phyloP scores from a whole-genome alignment of 2,797 vertebrate genomes.

The Sebastes trivittatus region DNA sequence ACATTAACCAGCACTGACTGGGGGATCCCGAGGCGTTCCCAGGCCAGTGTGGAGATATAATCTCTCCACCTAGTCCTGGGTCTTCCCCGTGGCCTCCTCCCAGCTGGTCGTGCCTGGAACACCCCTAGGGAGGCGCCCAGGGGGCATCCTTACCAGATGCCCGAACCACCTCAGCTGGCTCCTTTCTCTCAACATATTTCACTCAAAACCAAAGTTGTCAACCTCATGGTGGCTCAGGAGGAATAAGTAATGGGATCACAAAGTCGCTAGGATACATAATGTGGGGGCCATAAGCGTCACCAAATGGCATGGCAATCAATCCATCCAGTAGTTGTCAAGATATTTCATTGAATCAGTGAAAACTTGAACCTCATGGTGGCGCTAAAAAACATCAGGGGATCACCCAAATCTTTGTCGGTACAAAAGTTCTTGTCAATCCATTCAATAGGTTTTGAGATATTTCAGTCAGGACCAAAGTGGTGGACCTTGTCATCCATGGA shows the following conservation, averaged over 20 bases:
- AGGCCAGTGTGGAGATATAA: too few species aligned
- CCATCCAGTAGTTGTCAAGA: background rate
- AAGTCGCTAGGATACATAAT: background rate
- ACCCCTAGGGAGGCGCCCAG: rapidly evolving
- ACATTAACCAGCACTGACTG: too few species aligned
- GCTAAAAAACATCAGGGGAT: too few species aligned
- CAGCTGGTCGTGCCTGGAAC: too few species aligned
- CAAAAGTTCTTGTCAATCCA: background rate
- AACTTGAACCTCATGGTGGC: too few species aligned
- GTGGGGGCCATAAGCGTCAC: background rate
- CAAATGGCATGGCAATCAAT: too few species aligned
- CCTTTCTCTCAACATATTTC: background rate
- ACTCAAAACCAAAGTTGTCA: background rate
- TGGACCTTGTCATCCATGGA: background rate
- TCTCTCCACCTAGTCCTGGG: too few species aligned
- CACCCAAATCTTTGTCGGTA: background rate
- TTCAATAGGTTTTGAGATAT: background rate
- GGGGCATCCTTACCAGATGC: too few species aligned
- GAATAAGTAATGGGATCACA: background rate
- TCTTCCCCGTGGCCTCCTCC: too few species aligned
- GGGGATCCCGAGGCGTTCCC: too few species aligned
- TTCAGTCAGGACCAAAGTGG: background rate
- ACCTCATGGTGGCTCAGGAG: background rate
- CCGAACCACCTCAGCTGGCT: too few species aligned
- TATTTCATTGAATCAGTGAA: background rate